These are phyloP conservation scores for Pristionchus pacificus DNA, from an alignment of 1,140 invertebrate genomes.

Conservation along the genomic window DNA sequence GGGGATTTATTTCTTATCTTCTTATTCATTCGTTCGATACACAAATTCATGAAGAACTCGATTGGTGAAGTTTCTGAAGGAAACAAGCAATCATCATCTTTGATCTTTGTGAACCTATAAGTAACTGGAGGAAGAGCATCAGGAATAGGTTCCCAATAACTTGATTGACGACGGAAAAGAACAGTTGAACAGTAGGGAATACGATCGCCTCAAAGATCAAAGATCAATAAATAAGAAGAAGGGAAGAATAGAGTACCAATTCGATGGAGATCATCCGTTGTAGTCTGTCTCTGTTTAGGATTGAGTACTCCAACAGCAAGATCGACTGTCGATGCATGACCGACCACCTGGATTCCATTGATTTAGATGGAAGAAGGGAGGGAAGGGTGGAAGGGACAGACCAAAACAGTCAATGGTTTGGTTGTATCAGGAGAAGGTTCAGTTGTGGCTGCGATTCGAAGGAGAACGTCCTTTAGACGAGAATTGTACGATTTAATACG, in stretches of 20 bases:
- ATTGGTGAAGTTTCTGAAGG: background rate
- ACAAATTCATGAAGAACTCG: background rate
- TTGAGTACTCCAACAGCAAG: slow-evolving; percentile 35
- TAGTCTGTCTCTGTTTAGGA: slow-evolving; percentile 18
- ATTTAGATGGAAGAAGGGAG: background rate
- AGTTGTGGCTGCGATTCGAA: slow-evolving; percentile 18
- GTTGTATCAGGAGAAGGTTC: slow-evolving; percentile 11
- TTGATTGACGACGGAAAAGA: background rate
- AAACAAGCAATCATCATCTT: background rate
- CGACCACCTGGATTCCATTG: slow-evolving; percentile 26
- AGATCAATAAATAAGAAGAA: background rate
- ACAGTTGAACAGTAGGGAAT: background rate
- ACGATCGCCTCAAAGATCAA: background rate
- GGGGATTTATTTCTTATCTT: no score
- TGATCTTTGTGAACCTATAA: background rate
- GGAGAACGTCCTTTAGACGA: slow-evolving; percentile 26
- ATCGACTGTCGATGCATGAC: slow-evolving; percentile 44
- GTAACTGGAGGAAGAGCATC: background rate
- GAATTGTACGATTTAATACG: slow-evolving; percentile 30
- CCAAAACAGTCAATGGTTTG: slow-evolving; percentile 25
- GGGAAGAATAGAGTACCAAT: slow-evolving; percentile 30
- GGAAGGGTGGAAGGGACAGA: slow-evolving; percentile 11
- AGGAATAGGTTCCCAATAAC: background rate
- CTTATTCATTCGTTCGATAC: no score
- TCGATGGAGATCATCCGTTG: slow-evolving; percentile 25